Evolutionary conservation across 2,888 invertebrate genomes (phyloP), one percentile per base, ranked within the genome.

Genomic region (Chaetogeoica ovagalla): DNA sequence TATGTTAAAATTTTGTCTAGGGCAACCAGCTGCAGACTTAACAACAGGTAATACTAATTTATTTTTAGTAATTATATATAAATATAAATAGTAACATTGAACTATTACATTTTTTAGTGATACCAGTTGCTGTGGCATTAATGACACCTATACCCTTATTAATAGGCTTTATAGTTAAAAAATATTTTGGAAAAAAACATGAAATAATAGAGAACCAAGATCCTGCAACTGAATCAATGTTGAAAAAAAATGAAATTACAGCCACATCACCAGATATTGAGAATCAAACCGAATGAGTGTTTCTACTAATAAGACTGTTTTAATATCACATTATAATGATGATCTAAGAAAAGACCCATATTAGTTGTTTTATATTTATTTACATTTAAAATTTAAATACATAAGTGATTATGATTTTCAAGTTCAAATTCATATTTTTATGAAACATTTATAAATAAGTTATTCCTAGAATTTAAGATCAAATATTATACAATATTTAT

Each of bases 101-200:
- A 69, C 30, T 69, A 2, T 75, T 66, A 23, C 43, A 82, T 30
- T 69, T 48, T 75, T 82, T 88, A 91, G 95, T 96, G 84, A 90
- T 95, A 82, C 97, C 97, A 5, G 96, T 97, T 0, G 90, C 95
- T 4, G 93, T 95, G 30, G 96, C 97, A 23, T 91, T 96, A 68
- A 95, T 97, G 94, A 97, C 97, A 0, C 97, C 97, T 0, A 85
- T 96, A 39, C 97, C 97, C 0, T 89, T 97, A 60, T 60, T 63
- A 52, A 30, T 84, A 13, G 48, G 21, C 17, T 79, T 70, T 37
- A 37, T 70, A 57, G 13, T 70, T 19, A 43, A 73, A 62, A 73
- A 73, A 62, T 73, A 63, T 63, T 70, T 71, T 43, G 39, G 23
- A 30, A 79, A 71, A n/a, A 71, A 65, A 9, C 23, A 39, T 37